Base-by-base conservation (phyloP, 2,797 vertebrate genomes). In the Cyclura pinguis region DNA sequence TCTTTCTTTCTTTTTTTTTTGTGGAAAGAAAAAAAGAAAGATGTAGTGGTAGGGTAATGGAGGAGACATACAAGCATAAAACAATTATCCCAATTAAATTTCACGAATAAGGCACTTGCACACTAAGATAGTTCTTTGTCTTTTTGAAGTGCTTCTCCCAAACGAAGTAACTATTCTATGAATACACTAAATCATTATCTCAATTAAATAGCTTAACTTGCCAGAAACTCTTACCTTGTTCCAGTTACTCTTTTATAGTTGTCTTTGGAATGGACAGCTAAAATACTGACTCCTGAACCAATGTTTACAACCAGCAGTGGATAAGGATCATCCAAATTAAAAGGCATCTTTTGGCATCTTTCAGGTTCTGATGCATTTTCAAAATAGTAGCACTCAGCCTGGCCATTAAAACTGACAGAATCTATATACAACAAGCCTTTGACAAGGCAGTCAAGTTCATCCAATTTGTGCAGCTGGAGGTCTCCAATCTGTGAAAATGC, bases 371-470 rank as follows among this genome's bases (percentile, higher is more conserved):
- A 98, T 91, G 98, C 98, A 94, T 98, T 98, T 97, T 98, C 98
- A 96, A 98, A 98, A 96, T 98, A 98, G 95, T 98, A 98, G 96
- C 98, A 98, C 95, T 98, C 98, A 67, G 98, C 97, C 94, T 98
- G 98, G 72, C 98, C 98, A 55, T 98, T 98, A 96, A 98, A 98
- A 94, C 98, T 97, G 92, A 98, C 97, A 84, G 98, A 98, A 94
- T 98, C 98, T 95, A 98, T 98, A 80, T 98, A 98, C 92, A 98
- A 93, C 93, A 98, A 97, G 94, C 98, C 98, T 96, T 98, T 98
- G 91, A 98, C 98, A 96, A 98, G 97, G 96, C 98, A 98, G 95
- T 98, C 98, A 97, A 98, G 97, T 97, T 98, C 98, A 95, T 98
- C 98, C 95, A 98, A 96, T 97, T 98, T 98, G 97, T 98, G 98